phyloP scores from a whole-genome alignment of 2,797 vertebrate species.

The Enteromius anoplus region DNA sequence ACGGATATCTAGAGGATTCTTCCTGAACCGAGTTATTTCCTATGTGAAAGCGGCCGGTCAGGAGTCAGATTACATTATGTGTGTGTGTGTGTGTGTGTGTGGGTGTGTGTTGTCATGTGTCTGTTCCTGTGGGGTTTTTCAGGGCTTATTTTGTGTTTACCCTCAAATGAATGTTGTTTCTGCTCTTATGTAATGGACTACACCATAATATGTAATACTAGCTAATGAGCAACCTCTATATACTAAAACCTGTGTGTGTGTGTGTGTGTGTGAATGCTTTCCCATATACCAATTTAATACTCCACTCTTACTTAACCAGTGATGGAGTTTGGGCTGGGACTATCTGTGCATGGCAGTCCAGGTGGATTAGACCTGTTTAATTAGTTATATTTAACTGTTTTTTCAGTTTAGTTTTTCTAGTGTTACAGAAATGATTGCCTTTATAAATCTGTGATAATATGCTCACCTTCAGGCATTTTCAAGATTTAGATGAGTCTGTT shows the following conservation, averaged over 20 bases:
- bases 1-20: constrained; percentile 4
- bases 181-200: constrained; percentile 73
- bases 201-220: constrained; percentile 74
- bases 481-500: background rate
- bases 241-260: constrained; percentile 62
- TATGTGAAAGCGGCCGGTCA: background rate
- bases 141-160: constrained; percentile 69
- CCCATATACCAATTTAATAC: no score
- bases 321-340: no score
- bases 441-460: background rate
- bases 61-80: constrained; percentile 17
- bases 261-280: background rate
- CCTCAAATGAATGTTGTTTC: constrained; percentile 66
- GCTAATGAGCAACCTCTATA: constrained; percentile 76
- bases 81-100: background rate
- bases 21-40: background rate
- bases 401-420: background rate
- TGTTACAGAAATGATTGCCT: background rate
- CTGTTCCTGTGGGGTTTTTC: constrained; percentile 27
- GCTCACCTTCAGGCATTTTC: background rate
- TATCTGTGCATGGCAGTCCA: background rate
- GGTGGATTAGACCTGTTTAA: background rate
- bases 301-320: no score
- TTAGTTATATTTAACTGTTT: background rate
- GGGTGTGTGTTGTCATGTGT: background rate